phyloP scores from a whole-genome alignment of 2,888 invertebrate species.

The Sycophila texana region DNA sequence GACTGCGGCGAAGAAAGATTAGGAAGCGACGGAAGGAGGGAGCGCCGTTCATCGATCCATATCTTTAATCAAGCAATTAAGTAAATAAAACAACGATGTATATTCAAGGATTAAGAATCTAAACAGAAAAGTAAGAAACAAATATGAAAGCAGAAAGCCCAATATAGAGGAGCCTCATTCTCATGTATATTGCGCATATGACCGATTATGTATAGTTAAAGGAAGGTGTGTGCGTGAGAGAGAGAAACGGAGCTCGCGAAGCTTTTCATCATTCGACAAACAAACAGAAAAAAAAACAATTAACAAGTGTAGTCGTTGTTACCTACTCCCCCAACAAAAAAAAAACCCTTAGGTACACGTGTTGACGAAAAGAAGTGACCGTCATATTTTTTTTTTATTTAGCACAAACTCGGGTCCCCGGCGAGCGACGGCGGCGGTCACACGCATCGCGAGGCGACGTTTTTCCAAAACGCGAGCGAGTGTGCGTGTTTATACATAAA shows the following conservation, averaged over 20 bases:
- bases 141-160: slow-evolving; percentile 11
- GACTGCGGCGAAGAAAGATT: not conserved
- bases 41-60: slow-evolving; percentile 69
- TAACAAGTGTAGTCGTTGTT: not conserved
- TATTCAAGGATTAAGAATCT: slow-evolving; percentile 60
- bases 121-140: slow-evolving; percentile 8
- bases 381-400: slow-evolving; percentile 11
- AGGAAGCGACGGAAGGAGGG: not conserved
- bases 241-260: slow-evolving; percentile 57
- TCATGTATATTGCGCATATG: slow-evolving; percentile 68
- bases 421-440: too few relatives aligned
- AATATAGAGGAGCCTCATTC: slow-evolving; percentile 63
- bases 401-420: too few relatives aligned
- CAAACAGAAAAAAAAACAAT: too few relatives aligned
- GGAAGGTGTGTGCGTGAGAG: not conserved
- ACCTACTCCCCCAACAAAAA: too few relatives aligned
- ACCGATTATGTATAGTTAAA: slow-evolving; percentile 32
- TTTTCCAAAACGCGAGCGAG: too few relatives aligned
- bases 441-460: too few relatives aligned
- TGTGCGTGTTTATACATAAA: not conserved
- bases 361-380: not conserved
- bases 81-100: slow-evolving; percentile 71
- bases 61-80: slow-evolving; percentile 74
- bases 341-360: too few relatives aligned
- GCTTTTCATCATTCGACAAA: slow-evolving; percentile 44